Percentiles rank a stretch among this genome's conserved stretches.
These are phyloP conservation scores for Drosophila percnosoma DNA, from an alignment of 2,888 invertebrate genomes.

Conservation along the genomic window DNA sequence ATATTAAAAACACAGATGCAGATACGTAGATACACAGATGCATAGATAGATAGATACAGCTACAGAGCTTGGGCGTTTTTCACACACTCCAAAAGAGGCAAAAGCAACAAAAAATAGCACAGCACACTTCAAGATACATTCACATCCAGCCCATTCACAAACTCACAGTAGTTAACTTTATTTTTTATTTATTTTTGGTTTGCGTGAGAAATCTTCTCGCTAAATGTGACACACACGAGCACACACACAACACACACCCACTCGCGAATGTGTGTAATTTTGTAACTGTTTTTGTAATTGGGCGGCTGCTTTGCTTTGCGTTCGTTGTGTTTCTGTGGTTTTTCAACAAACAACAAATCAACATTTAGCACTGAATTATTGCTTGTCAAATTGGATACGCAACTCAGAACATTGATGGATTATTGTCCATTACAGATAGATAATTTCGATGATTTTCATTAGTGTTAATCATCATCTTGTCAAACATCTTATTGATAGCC, in stretches of 20 bases:
- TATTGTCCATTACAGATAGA: background rate
- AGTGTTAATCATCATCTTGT: background rate
- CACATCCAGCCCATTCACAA: slow-evolving; percentile 47
- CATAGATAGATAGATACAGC: background rate
- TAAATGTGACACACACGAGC: slow-evolving; percentile 23
- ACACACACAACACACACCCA: slow-evolving; percentile 8
- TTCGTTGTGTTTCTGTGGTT: slow-evolving; percentile 38
- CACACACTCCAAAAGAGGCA: slow-evolving; percentile 56
- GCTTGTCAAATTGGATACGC: slow-evolving; percentile 16
- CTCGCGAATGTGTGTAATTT: slow-evolving; percentile 6
- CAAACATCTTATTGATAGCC: background rate
- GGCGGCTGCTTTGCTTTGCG: slow-evolving; percentile 29
- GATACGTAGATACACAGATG: slow-evolving; percentile 20
- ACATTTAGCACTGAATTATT: slow-evolving; percentile 20
- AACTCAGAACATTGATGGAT: background rate
- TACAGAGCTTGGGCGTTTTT: slow-evolving; percentile 71
- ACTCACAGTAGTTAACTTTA: slow-evolving; percentile 24
- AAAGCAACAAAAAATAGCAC: slow-evolving; percentile 10
- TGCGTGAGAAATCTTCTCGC: slow-evolving; percentile 3
- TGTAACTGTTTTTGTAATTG: slow-evolving; percentile 40
- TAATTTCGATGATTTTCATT: background rate
- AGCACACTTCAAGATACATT: slow-evolving; percentile 73
- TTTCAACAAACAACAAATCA: slow-evolving; percentile 1
- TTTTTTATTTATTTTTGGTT: slow-evolving; percentile 1
- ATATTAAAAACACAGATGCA: slow-evolving; percentile 16